Conservation (phyloP, 2,113 vertebrate species). For the Numenius arquata region DNA sequence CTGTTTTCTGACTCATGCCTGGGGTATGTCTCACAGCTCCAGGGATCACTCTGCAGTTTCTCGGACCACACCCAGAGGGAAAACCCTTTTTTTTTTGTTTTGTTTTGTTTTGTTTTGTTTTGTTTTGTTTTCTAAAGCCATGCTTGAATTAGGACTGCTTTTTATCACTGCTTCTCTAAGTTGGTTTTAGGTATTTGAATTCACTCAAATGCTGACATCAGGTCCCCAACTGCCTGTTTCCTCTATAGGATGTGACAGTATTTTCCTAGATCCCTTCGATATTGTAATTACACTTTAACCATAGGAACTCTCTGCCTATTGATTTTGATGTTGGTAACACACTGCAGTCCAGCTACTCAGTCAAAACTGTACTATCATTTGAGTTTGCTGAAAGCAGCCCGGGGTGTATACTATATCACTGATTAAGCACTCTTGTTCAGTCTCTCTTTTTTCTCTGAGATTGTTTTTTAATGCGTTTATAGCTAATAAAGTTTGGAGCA, state of each 20-base stretch:
- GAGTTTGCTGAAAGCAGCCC: neutral
- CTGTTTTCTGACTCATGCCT: slow-evolving; percentile 51
- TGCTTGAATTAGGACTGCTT: slow-evolving; percentile 17
- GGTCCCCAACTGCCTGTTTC: neutral
- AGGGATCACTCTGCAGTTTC: slow-evolving; percentile 32
- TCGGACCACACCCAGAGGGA: slow-evolving; percentile 49
- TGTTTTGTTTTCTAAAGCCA: neutral
- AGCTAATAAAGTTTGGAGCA: neutral
- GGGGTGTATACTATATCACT: neutral
- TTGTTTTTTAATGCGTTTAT: neutral
- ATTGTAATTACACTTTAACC: neutral
- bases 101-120: neutral
- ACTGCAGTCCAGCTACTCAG: neutral
- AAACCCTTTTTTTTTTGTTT: neutral
- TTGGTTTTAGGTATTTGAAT: neutral
- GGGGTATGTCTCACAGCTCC: slow-evolving; percentile 3
- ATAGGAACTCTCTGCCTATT: neutral
- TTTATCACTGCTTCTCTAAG: neutral
- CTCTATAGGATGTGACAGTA: neutral
- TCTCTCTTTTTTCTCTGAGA: neutral
- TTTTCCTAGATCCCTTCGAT: neutral
- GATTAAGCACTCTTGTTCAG: neutral
- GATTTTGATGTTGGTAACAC: neutral
- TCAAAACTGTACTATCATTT: neutral
- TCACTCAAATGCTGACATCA: neutral